Evolutionary conservation across 2,888 invertebrate species (phyloP).

Genomic region (Adelphocoris suturalis): DNA sequence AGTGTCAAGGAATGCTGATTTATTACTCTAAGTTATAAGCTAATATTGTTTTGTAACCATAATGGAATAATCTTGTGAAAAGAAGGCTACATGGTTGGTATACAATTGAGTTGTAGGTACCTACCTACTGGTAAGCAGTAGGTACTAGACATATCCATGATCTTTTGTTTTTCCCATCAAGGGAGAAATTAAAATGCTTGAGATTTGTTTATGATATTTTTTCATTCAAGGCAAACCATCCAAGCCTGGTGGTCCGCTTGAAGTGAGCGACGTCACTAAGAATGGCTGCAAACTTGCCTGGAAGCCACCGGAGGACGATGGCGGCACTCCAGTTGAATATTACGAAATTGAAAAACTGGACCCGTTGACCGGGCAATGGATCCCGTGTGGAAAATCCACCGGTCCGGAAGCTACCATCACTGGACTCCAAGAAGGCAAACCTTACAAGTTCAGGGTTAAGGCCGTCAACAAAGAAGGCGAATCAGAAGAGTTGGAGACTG

Average conservation of each 20-base stretch:
- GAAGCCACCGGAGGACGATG: conserved; percentile 97
- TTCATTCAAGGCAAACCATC: conserved; percentile 77
- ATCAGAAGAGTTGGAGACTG: conserved; percentile 96
- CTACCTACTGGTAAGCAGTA: too few species aligned
- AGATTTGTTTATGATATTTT: neutral
- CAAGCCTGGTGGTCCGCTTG: conserved; percentile 87
- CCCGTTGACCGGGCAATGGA: conserved; percentile 94
- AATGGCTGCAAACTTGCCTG: conserved; percentile 94
- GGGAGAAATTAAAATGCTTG: too few species aligned
- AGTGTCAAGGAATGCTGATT: too few species aligned
- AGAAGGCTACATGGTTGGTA: too few species aligned
- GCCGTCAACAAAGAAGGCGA: conserved; percentile 99
- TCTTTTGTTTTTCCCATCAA: too few species aligned
- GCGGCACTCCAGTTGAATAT: conserved; percentile 95
- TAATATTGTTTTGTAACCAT: too few species aligned
- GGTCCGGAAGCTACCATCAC: conserved; percentile 91
- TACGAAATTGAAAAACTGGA: conserved; percentile 98
- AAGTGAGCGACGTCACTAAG: conserved; percentile 93
- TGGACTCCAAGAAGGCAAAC: conserved; percentile 95
- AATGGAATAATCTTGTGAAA: too few species aligned
- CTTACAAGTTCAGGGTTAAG: conserved; percentile 98
- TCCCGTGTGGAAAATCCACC: conserved; percentile 92
- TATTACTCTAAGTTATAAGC: too few species aligned
- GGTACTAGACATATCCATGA: too few species aligned
- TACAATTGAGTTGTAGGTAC: too few species aligned